Conservation (phyloP, 64 coral and sea anemone species). For the Platygyra sinensis region DNA sequence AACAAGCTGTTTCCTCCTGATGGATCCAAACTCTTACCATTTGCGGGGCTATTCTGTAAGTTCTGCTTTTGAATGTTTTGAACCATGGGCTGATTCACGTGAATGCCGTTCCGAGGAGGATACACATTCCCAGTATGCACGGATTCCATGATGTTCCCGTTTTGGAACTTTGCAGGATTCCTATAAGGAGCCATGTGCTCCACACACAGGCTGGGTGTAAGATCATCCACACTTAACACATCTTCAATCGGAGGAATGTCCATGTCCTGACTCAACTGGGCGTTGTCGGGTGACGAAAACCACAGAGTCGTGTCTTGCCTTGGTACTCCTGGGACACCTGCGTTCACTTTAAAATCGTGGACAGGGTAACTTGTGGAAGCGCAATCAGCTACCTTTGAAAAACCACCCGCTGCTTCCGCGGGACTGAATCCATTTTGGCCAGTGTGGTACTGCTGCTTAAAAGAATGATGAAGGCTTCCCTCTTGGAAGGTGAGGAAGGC, state of each 20-base stretch:
- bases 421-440: constrained; percentile 3
- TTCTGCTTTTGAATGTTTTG: constrained; percentile 6
- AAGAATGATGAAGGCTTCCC: background rate
- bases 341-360: background rate
- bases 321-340: constrained; percentile 12
- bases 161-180: background rate
- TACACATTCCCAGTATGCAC: background rate
- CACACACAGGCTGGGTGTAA: constrained; percentile 14
- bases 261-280: background rate
- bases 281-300: background rate
- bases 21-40: background rate
- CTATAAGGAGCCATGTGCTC: background rate
- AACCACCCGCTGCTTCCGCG: background rate
- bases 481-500: background rate
- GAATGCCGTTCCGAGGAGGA: background rate
- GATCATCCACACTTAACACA: constrained; percentile 14
- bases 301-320: constrained; percentile 17
- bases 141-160: background rate
- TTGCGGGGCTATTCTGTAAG: background rate
- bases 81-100: background rate
- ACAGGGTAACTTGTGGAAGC: background rate
- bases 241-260: background rate
- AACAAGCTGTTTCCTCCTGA: constrained; percentile 19
- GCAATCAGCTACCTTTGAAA: background rate
- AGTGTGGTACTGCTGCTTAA: background rate